Base-by-base conservation (phyloP, 2,888 invertebrate genomes). In the Melieria crassipennis region DNA sequence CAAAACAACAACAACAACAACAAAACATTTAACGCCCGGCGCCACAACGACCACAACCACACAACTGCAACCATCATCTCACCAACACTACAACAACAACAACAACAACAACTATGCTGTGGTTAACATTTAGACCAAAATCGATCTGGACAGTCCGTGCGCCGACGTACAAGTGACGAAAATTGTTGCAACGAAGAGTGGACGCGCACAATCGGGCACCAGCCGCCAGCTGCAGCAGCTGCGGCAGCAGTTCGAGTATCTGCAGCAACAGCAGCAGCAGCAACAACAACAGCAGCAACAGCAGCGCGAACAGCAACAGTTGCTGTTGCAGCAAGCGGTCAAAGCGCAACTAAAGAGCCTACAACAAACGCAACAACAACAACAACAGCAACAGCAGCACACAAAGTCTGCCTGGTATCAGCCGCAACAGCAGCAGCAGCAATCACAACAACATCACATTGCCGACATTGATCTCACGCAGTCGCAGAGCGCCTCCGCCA, bases 261-360 rank as follows among this genome's bases (percentile, higher is more conserved):
- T 75, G 65, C 78, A 72, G 65, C 75, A 73, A 70, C 76, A 75
- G 48, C 76, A 75, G 7, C 76, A 75, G 7, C 74, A 75, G 42
- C 71, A 71, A 58, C 71, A 60, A 62, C 73, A 72, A 68, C 69
- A 74, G 58, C 70, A 69, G 16, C 65, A 73, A 7, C 72, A 73
- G 55, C 69, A 67, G 1, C 70, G 71, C n/a, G 74, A 78, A 60
- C 79, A 80, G n/a, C 84, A 84, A 68, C 82, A 81, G 46, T 66
- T 84, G 73, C 78, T 85, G 56, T 75, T 83, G 66, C 85, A 85
- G 58, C 83, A 83, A 62, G 80, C 80, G 7, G 77, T 83, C 48
- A 81, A 83, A 72, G 81, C 79, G 30, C 84, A 84, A 75, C 70
- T 84, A 7, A 80, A 84, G 72, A 81, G 72, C 30, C 70, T 84